These are phyloP conservation scores for Anadara kagoshimensis DNA, from an alignment of 1,140 invertebrate species.

Conservation along the genomic window DNA sequence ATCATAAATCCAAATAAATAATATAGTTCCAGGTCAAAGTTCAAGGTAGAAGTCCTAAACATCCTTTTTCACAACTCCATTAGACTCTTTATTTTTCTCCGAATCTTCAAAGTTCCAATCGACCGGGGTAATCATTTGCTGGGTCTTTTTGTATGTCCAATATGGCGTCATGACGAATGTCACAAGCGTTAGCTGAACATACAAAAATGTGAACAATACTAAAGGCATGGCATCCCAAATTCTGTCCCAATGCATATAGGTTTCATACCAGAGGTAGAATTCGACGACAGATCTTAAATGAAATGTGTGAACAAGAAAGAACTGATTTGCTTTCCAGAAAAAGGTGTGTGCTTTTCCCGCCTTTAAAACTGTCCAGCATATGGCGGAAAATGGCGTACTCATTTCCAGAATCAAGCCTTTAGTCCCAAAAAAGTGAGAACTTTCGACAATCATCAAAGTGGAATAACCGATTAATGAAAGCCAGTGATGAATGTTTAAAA, in stretches of 20 bases:
- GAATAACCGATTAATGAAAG: conserved; percentile 60
- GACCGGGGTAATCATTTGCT: conserved; percentile 64
- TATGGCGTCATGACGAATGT: conserved; percentile 69
- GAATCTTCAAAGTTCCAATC: conserved; percentile 69
- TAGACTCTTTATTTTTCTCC: conserved; percentile 39
- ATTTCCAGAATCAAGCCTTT: conserved; percentile 67
- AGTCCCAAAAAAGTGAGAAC: conserved; percentile 59
- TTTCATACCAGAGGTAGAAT: conserved; percentile 60
- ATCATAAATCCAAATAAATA: no score
- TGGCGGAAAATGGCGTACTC: conserved; percentile 66
- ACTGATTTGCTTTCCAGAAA: conserved; percentile 69
- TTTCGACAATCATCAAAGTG: conserved; percentile 42
- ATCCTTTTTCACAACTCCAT: conserved; percentile 36
- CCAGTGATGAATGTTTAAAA: conserved; percentile 68
- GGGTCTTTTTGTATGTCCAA: conserved; percentile 71
- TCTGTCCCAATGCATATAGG: conserved; percentile 59
- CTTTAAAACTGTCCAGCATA: conserved; percentile 69
- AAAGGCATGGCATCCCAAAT: conserved; percentile 58
- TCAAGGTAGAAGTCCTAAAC: no score
- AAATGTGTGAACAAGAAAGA: conserved; percentile 66
- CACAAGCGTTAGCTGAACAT: conserved; percentile 57
- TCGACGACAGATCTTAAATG: conserved; percentile 67
- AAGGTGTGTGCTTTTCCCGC: conserved; percentile 53
- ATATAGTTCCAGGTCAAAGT: no score
- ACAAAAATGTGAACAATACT: conserved; percentile 54